phyloP scores from a whole-genome alignment of 92 coral and sea anemone genomes.

The Porites cylindrica region DNA sequence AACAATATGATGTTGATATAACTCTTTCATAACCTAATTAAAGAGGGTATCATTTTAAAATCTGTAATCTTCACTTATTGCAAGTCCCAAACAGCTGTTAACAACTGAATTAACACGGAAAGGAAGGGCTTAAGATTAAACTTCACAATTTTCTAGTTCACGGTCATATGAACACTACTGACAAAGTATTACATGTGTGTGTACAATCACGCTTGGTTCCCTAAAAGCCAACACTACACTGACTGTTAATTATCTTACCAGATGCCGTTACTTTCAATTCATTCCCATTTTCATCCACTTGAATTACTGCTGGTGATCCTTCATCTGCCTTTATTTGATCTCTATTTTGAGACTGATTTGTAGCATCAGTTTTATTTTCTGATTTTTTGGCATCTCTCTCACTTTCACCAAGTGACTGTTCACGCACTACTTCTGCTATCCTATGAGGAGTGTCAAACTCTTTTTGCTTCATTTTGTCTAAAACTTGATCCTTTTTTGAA shows the following conservation, averaged over 20 bases:
- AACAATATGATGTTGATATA: no score
- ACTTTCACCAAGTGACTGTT: slow-evolving; percentile 44
- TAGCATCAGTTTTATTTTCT: background rate
- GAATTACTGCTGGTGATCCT: background rate
- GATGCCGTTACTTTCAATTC: background rate
- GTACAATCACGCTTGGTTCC: no score
- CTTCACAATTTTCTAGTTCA: no score
- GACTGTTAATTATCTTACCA: slow-evolving; percentile 43
- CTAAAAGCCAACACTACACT: no score
- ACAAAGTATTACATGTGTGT: no score
- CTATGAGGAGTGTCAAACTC: slow-evolving; percentile 50
- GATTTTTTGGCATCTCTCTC: slow-evolving; percentile 1
- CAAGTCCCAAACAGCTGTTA: no score
- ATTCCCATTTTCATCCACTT: slow-evolving; percentile 33
- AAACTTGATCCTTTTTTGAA: slow-evolving; percentile 56
- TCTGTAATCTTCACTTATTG: no score
- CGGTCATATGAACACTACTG: no score
- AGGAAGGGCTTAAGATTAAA: no score
- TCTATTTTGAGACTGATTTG: background rate
- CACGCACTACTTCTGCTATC: slow-evolving; percentile 52
- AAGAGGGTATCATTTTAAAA: no score
- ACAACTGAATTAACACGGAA: no score
- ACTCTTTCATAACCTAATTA: no score
- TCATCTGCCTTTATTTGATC: background rate
- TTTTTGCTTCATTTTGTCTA: slow-evolving; percentile 43